Conservation (phyloP, 2,888 invertebrate genomes). For the Tipula lateralis region DNA sequence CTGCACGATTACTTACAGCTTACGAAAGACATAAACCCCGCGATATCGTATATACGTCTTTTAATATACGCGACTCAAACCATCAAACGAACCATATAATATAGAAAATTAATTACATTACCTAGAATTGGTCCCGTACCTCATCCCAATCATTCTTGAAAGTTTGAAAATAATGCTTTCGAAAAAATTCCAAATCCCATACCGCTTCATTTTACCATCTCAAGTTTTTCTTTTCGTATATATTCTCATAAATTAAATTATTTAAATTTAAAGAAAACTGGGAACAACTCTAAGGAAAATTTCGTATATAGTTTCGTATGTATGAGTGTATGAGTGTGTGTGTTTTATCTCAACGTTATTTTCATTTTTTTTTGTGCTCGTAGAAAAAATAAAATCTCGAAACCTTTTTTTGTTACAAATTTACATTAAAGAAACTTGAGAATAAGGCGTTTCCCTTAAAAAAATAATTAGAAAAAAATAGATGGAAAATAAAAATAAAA, state of each 20-base stretch:
- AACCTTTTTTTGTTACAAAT: neutral
- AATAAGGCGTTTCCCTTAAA: neutral
- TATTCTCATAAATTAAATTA: neutral
- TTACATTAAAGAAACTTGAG: neutral
- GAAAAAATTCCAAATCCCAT: neutral
- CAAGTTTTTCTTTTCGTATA: neutral
- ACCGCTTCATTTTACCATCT: neutral
- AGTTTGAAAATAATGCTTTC: neutral
- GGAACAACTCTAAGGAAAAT: neutral
- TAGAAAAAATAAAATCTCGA: neutral
- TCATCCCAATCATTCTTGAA: neutral
- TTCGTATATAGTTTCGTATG: neutral
- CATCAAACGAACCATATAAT: neutral
- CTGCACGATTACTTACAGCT: no score
- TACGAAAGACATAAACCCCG: neutral
- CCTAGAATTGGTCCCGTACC: neutral
- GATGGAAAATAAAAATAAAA: neutral
- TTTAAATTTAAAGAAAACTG: neutral
- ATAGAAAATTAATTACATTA: neutral
- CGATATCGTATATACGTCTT: neutral
- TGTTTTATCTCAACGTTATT: neutral
- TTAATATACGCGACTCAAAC: neutral
- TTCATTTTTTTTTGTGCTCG: neutral
- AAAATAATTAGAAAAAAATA: neutral
- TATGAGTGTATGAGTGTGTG: neutral